Percentiles rank a stretch among this genome's conserved stretches.
Conservation (phyloP, 2,888 invertebrate genomes). For the Tortricodes alternella region DNA sequence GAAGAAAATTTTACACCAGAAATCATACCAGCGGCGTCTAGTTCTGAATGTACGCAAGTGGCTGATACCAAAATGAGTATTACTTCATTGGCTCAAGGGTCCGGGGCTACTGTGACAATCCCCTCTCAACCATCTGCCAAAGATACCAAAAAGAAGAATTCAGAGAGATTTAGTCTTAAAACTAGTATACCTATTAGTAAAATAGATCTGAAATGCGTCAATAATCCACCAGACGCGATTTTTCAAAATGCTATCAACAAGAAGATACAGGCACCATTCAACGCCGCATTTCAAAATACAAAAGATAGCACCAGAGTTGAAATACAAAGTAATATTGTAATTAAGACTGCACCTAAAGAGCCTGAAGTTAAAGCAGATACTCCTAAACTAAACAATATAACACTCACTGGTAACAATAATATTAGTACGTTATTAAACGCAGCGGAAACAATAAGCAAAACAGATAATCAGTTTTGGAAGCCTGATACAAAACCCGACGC, state of each 20-base stretch:
- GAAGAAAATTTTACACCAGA: constrained; percentile 70
- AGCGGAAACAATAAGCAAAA: constrained; percentile 65
- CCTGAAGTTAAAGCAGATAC: constrained; percentile 42
- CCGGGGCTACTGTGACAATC: constrained; percentile 58
- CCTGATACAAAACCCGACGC: constrained; percentile 53
- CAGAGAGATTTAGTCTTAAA: constrained; percentile 71
- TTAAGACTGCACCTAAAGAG: constrained; percentile 62
- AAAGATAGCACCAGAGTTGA: constrained; percentile 58
- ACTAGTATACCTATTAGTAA: constrained; percentile 78
- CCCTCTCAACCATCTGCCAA: constrained; percentile 46
- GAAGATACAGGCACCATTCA: constrained; percentile 44
- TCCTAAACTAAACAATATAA: constrained; percentile 16
- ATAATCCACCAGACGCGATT: constrained; percentile 48
- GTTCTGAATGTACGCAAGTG: constrained; percentile 43
- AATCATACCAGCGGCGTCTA: constrained; percentile 52
- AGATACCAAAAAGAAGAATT: constrained; percentile 61
- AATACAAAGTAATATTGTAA: constrained; percentile 72
- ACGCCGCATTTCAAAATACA: constrained; percentile 46
- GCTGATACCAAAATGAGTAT: constrained; percentile 63
- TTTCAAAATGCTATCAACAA: constrained; percentile 43
- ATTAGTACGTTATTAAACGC: constrained; percentile 65
- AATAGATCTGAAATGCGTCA: constrained; percentile 74
- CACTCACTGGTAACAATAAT: constrained; percentile 45
- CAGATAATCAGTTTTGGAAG: constrained; percentile 56
- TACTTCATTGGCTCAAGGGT: constrained; percentile 60